Evolutionary conservation across 2,797 vertebrate genomes (phyloP), one percentile per base, ranked within the genome.

Genomic region (Hipposideros larvatus): DNA sequence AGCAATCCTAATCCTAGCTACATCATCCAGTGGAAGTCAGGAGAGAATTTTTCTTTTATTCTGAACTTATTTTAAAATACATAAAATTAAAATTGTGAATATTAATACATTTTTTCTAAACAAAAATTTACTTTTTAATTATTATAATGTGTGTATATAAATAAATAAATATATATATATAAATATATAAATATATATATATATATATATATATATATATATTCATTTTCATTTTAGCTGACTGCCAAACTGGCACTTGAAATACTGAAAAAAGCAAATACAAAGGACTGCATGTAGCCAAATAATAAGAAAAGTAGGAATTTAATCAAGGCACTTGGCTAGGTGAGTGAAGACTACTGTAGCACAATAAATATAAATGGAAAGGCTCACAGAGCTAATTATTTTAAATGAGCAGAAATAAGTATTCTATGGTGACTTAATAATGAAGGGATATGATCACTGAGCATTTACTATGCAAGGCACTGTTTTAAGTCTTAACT

Each of bases 1-100:
- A 61, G 41, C 65, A 83, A 78, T 93, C 89, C 65, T 74, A 94
- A 87, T 71, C 46, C 22, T 55, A 92, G 57, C 24, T 91, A 65
- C 16, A 90, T 90, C 41, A 85, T 93, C 31, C 46, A 90, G 87
- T 65, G 9, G 41, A 80, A 70, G 34, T 94, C 19, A 82, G 71
- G 53, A 92, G 28, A 95, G 24, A 48, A 28, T 34, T 78, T 92
- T 90, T 92, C 65, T 94, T 85, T 90, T n/a, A 89, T 80, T 65
- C 24, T 94, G 59, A 96, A 87, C 46, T 96, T 68, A 93, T 37
- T 90, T 94, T 89, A 86, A 96, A 86, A 83, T 48, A 83, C 4
- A 86, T 80, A 94, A 90, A 73, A 51, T 83, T 82, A 57, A 80
- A 93, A 94, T 31, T 77, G 2, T 85, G 95, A 79, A 74, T 93